These are phyloP conservation scores for Catharus bicknelli DNA, from an alignment of 2,113 vertebrate genomes.

Conservation along the genomic window DNA sequence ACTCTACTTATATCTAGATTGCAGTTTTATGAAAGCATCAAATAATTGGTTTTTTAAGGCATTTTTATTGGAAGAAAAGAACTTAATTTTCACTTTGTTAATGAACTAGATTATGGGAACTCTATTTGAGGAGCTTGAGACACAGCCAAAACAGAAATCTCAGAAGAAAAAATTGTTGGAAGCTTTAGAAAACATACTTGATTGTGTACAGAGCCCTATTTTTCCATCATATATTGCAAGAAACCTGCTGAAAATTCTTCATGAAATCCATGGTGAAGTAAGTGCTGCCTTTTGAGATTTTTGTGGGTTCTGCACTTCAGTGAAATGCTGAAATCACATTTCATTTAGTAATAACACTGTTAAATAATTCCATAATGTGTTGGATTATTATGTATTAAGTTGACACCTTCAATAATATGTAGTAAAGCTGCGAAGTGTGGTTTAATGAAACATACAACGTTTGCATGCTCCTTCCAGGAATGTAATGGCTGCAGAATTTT, in stretches of 20 bases:
- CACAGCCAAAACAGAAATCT: slow-evolving; percentile 62
- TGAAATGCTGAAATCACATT: neutral
- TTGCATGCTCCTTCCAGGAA: neutral
- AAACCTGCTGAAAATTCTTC: slow-evolving; percentile 78
- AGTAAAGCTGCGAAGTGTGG: neutral
- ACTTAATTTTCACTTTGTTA: neutral
- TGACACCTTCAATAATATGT: neutral
- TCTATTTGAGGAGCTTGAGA: slow-evolving; percentile 75
- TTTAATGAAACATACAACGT: neutral
- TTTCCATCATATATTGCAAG: slow-evolving; percentile 85
- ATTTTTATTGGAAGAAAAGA: neutral
- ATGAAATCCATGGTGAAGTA: slow-evolving; percentile 80
- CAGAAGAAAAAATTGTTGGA: slow-evolving; percentile 70
- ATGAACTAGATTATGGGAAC: slow-evolving; percentile 76
- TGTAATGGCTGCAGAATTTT: neutral
- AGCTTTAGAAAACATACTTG: slow-evolving; percentile 79
- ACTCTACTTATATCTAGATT: neutral
- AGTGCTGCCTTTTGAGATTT: neutral
- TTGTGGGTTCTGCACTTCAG: neutral
- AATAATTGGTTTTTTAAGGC: neutral
- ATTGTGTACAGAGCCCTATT: slow-evolving; percentile 61
- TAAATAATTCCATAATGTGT: neutral
- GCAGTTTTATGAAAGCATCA: neutral
- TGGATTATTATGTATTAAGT: neutral
- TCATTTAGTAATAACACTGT: neutral